phyloP scores from a whole-genome alignment of 2,797 vertebrate species.

The Holocentrus rufus region DNA sequence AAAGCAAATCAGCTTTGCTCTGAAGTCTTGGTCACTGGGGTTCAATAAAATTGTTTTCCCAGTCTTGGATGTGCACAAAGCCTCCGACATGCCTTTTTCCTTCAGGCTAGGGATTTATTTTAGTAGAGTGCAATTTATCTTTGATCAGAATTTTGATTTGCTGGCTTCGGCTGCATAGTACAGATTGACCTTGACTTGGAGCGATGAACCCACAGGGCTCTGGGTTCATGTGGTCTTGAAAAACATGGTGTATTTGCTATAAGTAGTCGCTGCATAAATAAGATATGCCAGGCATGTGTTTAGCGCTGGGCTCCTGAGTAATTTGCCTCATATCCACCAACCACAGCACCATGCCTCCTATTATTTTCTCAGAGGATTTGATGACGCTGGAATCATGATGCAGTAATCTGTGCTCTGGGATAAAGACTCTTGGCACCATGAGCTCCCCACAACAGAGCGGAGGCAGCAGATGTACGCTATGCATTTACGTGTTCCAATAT shows the following conservation, averaged over 20 bases:
- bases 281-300: slow-evolving; percentile 46
- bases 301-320: slow-evolving; percentile 40
- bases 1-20: slow-evolving; percentile 39
- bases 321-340: slow-evolving; percentile 49
- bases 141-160: slow-evolving; percentile 50
- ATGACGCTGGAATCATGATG: slow-evolving; percentile 48
- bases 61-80: slow-evolving; percentile 27
- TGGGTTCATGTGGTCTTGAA: slow-evolving; percentile 46
- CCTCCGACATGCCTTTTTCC: slow-evolving; percentile 14
- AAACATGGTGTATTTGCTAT: slow-evolving; percentile 38
- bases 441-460: slow-evolving; percentile 50
- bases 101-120: slow-evolving; percentile 47
- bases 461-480: slow-evolving; percentile 13
- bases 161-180: slow-evolving; percentile 22
- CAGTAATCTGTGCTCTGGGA: slow-evolving; percentile 37
- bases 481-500: slow-evolving; percentile 21
- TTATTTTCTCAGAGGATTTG: slow-evolving; percentile 62
- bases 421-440: slow-evolving; percentile 36
- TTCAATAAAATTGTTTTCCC: slow-evolving; percentile 47
- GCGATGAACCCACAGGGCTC: slow-evolving; percentile 13
- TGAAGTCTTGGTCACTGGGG: slow-evolving; percentile 25
- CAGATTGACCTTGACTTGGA: slow-evolving; percentile 9
- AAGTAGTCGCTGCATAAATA: slow-evolving; percentile 43
- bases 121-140: slow-evolving; percentile 47
- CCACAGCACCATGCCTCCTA: slow-evolving; percentile 59